Conservation (phyloP, 2,797 vertebrate species). For the Sebastiscus albofasciatus region DNA sequence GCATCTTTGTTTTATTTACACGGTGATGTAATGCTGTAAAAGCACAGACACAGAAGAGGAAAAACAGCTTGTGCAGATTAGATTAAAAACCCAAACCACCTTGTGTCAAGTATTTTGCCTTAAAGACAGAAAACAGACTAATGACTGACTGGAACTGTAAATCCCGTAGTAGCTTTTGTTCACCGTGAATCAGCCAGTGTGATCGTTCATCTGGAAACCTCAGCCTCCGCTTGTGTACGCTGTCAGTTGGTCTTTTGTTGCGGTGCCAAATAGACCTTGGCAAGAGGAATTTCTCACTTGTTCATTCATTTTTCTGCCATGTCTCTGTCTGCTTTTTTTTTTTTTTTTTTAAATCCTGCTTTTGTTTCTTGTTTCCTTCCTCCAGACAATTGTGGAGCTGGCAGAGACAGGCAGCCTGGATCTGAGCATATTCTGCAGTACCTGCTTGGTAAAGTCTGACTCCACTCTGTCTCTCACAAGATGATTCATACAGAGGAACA, state of each 20-base stretch:
- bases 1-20: constrained; percentile 10
- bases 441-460: constrained; percentile 92
- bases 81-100: neutral
- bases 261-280: neutral
- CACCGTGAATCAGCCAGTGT: neutral
- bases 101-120: neutral
- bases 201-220: constrained; percentile 17
- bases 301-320: constrained; percentile 2
- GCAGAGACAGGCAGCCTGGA: constrained; percentile 98
- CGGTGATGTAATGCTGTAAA: neutral
- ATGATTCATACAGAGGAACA: neutral
- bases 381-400: constrained; percentile 97
- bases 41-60: neutral
- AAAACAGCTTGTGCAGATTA: neutral
- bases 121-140: neutral
- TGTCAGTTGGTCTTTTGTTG: constrained; percentile 35
- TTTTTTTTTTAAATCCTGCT: neutral
- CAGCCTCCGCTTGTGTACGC: neutral
- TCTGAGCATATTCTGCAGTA: constrained; percentile 99
- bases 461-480: constrained; percentile 3
- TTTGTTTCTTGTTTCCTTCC: constrained; percentile 21
- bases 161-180: neutral
- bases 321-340: neutral
- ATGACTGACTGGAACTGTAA: neutral
- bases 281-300: neutral